Evolutionary conservation across 30 jellyfish, hydroid and myxozoan species (phyloP), one percentile per base, ranked within the genome.

Genomic region (Chrysaora quinquecirrha): DNA sequence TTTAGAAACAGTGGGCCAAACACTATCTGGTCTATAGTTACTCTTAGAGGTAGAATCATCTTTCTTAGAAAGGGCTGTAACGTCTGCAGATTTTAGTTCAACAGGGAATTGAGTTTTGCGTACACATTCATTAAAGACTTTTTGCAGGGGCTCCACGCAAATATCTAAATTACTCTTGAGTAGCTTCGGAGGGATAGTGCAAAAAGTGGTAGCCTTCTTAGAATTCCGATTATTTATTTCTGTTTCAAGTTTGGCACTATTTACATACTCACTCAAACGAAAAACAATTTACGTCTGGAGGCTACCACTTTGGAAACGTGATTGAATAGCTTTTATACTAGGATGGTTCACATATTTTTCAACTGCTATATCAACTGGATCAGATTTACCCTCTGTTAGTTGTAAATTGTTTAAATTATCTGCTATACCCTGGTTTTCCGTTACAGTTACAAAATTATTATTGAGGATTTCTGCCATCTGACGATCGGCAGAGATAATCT

Each of bases 341-440:
- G 58, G 58, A 75, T 75, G 79, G 28, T 31, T 2, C 25, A n/a
- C 50, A 31, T 48, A 50, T 22, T 30, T 78, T 9, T 78, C 71
- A 28, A 78, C 30, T 29, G 69, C 89, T 2, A n/a, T 22, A 60
- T 62, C 89, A 4, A 78, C 21, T 12, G 89, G 89, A 34, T 64
- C 89, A 30, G 20, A 33, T 1, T 47, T 3, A 12, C 29, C 62
- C 10, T 49, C 49, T 75, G 87, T 14, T 65, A 9, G 12, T 32
- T 16, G 9, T 6, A 43, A 9, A 43, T 43, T 43, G 16, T 43
- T 65, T 27, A 19, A 33, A 1, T 31, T 43, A 1, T 38, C 76
- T 25, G 22, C 2, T 21, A 71, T 71, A 19, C 83, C 72, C 20
- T 30, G 83, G 34, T 19, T n/a, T 19, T 33, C 46, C 22, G 86